phyloP scores from a whole-genome alignment of 92 coral and sea anemone species.

The Phenganax stokvisi region DNA sequence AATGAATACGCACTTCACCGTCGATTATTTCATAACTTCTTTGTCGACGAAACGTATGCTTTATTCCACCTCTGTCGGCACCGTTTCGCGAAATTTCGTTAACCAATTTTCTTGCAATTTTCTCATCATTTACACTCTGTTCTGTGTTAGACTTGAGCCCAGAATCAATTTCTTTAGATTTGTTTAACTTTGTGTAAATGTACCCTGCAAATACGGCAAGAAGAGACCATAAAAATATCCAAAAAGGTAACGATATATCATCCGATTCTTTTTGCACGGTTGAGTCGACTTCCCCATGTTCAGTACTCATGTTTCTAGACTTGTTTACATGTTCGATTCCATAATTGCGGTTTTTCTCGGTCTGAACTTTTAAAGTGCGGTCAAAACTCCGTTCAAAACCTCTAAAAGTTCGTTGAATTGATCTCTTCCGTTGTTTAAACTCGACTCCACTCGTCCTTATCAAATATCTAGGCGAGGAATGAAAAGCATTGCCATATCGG shows the following conservation, averaged over 20 bases:
- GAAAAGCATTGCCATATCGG: background rate
- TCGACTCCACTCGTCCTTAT: background rate
- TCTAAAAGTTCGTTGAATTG: background rate
- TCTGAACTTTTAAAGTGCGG: slow-evolving; percentile 18
- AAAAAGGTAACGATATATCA: slow-evolving; percentile 39
- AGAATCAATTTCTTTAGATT: background rate
- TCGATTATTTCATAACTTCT: slow-evolving; percentile 49
- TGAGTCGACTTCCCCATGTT: background rate
- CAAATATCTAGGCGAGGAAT: slow-evolving; percentile 8
- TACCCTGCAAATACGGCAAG: slow-evolving; percentile 33
- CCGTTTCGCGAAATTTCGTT: slow-evolving; percentile 22
- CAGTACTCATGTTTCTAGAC: background rate
- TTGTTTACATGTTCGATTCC: slow-evolving; percentile 28
- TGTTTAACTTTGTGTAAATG: slow-evolving; percentile 33
- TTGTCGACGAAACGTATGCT: slow-evolving; percentile 28
- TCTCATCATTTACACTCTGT: slow-evolving; percentile 13
- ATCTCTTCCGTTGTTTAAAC: background rate
- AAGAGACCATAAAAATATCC: slow-evolving; percentile 33
- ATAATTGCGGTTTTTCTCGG: background rate
- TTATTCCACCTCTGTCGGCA: background rate
- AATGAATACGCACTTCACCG: slow-evolving; percentile 81
- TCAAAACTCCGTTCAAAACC: slow-evolving; percentile 1
- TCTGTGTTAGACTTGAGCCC: background rate
- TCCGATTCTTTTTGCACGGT: background rate
- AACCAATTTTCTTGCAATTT: slow-evolving; percentile 35